phyloP scores from a whole-genome alignment of 2,797 vertebrate genomes.

The Mus minutoides region DNA sequence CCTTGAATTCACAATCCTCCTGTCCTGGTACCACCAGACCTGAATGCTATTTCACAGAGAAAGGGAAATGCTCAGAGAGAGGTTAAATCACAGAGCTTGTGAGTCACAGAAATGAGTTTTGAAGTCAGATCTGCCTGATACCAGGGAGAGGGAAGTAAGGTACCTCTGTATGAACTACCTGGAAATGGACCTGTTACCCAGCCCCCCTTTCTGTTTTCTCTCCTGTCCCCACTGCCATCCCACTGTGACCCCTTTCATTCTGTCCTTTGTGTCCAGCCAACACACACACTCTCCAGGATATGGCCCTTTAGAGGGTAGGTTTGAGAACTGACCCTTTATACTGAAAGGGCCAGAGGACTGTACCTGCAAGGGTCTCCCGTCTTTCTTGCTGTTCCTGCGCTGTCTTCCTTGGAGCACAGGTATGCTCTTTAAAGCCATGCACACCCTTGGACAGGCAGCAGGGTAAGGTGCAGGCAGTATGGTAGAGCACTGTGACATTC shows the following conservation, averaged over 20 bases:
- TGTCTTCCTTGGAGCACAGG: neutral
- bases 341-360: neutral
- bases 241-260: neutral
- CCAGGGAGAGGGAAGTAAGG: neutral
- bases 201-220: neutral
- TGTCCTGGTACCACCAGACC: no score
- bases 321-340: conserved; percentile 5
- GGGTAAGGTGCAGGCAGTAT: neutral
- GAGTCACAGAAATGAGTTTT: neutral
- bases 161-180: neutral
- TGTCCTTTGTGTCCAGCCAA: neutral
- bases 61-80: conserved; percentile 42
- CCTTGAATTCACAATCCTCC: neutral
- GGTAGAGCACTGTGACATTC: neutral
- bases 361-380: neutral
- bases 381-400: neutral
- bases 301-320: neutral
- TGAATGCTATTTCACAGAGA: neutral
- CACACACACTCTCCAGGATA: neutral
- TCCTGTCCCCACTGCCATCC: no score
- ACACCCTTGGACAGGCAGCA: neutral
- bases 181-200: neutral
- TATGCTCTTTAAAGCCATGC: neutral
- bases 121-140: neutral
- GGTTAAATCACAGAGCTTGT: conserved; percentile 16